Percentiles rank a stretch among this genome's conserved stretches.
Evolutionary conservation across 2,888 invertebrate species (phyloP).

Genomic region (Drosophila nigritarsus): DNA sequence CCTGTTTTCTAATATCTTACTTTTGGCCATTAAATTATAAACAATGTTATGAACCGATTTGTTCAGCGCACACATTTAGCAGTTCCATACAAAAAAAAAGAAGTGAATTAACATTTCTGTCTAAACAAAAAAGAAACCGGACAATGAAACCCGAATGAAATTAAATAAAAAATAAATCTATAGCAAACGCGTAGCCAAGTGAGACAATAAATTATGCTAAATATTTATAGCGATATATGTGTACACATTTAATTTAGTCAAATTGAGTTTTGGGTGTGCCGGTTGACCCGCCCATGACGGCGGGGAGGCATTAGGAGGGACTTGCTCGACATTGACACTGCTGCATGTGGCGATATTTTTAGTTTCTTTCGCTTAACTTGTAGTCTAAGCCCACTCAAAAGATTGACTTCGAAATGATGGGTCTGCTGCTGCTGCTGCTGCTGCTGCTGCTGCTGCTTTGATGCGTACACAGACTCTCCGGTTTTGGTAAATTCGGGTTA

Average conservation of each 20-base stretch:
- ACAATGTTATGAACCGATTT: slow-evolving; percentile 70
- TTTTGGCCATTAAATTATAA: slow-evolving; percentile 50
- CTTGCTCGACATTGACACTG: slow-evolving; percentile 73
- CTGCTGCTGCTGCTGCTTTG: slow-evolving; percentile 2
- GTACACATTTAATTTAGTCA: slow-evolving; percentile 65
- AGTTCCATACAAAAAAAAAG: slow-evolving; percentile 14
- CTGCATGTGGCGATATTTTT: slow-evolving; percentile 66
- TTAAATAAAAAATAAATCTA: slow-evolving; percentile 22
- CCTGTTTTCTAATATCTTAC: slow-evolving; percentile 52
- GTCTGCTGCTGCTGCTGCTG: slow-evolving; percentile 1
- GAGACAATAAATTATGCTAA: slow-evolving; percentile 77
- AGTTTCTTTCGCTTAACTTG: slow-evolving; percentile 32
- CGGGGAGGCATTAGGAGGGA: slow-evolving; percentile 23
- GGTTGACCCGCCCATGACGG: slow-evolving; percentile 8
- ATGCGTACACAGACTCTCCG: slow-evolving; percentile 45
- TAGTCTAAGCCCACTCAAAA: slow-evolving; percentile 46
- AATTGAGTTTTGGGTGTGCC: slow-evolving; percentile 73
- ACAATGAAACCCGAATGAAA: slow-evolving; percentile 37
- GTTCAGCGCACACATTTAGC: slow-evolving; percentile 66
- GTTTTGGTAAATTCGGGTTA: slow-evolving; percentile 48
- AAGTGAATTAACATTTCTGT: slow-evolving; percentile 18
- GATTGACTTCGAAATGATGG: slow-evolving; percentile 8
- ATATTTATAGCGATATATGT: slow-evolving; percentile 48
- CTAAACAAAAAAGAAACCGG: not conserved
- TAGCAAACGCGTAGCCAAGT: slow-evolving; percentile 36